These are phyloP conservation scores for Aphidius colemani DNA, from an alignment of 2,888 invertebrate genomes.

Conservation along the genomic window DNA sequence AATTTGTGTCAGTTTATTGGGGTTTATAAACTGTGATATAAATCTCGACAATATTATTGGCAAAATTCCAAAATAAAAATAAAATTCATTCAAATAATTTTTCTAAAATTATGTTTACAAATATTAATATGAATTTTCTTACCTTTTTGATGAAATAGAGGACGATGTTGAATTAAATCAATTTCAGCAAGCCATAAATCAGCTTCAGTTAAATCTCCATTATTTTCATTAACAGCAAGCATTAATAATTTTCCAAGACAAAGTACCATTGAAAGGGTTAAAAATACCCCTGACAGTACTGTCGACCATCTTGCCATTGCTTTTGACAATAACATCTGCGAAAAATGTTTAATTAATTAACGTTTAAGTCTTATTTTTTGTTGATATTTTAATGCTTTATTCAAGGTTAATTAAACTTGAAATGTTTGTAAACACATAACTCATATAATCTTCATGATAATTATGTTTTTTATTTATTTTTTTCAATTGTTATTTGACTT, in stretches of 20 bases:
- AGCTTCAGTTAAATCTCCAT: slow-evolving; percentile 68
- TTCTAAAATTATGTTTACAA: slow-evolving; percentile 3
- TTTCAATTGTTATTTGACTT: slow-evolving; percentile 26
- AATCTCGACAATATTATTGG: neutral
- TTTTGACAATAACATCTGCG: slow-evolving; percentile 39
- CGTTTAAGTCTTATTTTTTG: slow-evolving; percentile 18
- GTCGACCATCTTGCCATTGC: slow-evolving; percentile 60
- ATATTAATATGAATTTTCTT: neutral
- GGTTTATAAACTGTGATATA: slow-evolving; percentile 18
- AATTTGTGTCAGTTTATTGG: neutral
- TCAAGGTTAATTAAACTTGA: slow-evolving; percentile 40
- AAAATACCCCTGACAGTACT: slow-evolving; percentile 56
- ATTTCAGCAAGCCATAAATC: slow-evolving; percentile 79
- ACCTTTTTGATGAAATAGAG: slow-evolving; percentile 76
- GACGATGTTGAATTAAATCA: slow-evolving; percentile 71
- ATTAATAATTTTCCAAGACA: slow-evolving; percentile 56
- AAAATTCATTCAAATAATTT: neutral
- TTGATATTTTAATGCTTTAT: slow-evolving; percentile 8
- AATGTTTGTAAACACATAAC: slow-evolving; percentile 47
- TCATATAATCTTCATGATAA: slow-evolving; percentile 23
- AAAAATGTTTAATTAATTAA: slow-evolving; percentile 22
- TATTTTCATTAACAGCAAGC: slow-evolving; percentile 53
- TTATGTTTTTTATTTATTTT: slow-evolving; percentile 9
- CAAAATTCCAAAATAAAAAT: slow-evolving; percentile 8
- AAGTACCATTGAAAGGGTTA: slow-evolving; percentile 56